phyloP scores from a whole-genome alignment of 2,113 vertebrate species.

The Rhizomys pruinosus region DNA sequence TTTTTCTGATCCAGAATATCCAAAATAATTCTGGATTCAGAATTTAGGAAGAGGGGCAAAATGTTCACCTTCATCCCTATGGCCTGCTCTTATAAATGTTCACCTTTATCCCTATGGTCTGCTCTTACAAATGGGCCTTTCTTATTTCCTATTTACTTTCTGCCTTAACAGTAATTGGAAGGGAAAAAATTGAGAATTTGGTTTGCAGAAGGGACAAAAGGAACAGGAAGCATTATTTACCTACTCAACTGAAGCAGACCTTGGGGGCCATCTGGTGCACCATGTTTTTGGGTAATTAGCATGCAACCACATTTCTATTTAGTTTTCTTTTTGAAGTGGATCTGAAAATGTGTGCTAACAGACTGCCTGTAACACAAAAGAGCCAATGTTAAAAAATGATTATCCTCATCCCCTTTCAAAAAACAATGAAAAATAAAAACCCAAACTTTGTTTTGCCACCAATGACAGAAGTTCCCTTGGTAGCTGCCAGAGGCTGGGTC shows the following conservation, averaged over 20 bases:
- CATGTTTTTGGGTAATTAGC: conserved; percentile 81
- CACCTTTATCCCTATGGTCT: background rate
- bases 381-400: conserved; percentile 74
- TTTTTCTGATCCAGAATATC: conserved; percentile 22
- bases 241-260: conserved; percentile 73
- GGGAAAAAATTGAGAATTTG: conserved; percentile 44
- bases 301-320: conserved; percentile 79
- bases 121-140: conserved; percentile 10
- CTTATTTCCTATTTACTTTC: conserved; percentile 20
- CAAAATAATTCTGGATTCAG: conserved; percentile 5
- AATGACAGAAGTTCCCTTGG: conserved; percentile 73
- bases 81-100: background rate
- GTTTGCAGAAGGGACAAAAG: conserved; percentile 65
- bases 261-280: conserved; percentile 77
- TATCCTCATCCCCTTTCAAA: conserved; percentile 61
- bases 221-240: conserved; percentile 71
- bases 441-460: conserved; percentile 79
- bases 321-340: conserved; percentile 70
- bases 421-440: conserved; percentile 61
- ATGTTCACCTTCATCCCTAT: background rate
- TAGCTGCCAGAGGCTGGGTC: conserved; percentile 64
- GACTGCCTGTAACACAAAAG: conserved; percentile 74
- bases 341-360: conserved; percentile 82
- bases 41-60: conserved; percentile 25
- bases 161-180: conserved; percentile 42